Evolutionary conservation across 2,113 vertebrate species (phyloP).

Genomic region (Taurulus bubalis): DNA sequence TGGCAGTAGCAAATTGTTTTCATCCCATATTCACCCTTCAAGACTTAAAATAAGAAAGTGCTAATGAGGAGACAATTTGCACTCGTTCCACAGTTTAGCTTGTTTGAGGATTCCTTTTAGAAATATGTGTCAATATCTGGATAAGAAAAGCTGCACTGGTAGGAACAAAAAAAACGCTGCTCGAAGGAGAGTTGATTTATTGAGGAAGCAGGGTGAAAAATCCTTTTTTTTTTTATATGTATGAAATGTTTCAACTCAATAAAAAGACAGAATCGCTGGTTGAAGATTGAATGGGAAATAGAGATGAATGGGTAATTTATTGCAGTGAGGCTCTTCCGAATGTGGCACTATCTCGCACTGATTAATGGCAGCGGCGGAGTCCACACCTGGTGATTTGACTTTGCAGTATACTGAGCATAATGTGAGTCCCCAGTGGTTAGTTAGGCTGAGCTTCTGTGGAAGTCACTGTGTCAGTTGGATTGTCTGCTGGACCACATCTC

Average conservation of each 20-base stretch:
- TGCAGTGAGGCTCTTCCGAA: neutral
- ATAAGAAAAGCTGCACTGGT: neutral
- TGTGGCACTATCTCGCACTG: neutral
- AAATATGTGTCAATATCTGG: conserved; percentile 1
- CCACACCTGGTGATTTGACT: conserved; percentile 21
- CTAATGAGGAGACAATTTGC: neutral
- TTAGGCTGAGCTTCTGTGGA: neutral
- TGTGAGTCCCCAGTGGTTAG: neutral
- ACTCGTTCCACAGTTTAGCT: neutral
- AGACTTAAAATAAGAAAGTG: neutral
- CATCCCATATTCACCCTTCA: neutral
- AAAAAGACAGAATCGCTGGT: neutral
- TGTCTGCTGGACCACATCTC: neutral
- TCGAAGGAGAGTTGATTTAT: neutral
- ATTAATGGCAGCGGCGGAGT: conserved; percentile 6
- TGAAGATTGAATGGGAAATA: neutral
- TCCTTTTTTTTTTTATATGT: neutral
- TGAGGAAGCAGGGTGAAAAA: neutral
- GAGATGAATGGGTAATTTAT: neutral
- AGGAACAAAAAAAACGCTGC: neutral
- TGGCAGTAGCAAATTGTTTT: neutral
- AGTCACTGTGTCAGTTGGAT: neutral
- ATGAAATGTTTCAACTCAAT: neutral
- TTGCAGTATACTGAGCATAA: neutral
- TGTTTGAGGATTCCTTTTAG: conserved; percentile 8